A percentile compares a stretch with the other conserved stretches of the same genome.
These are phyloP conservation scores for Pheosia gnoma DNA, from an alignment of 2,888 invertebrate species.

Conservation along the genomic window DNA sequence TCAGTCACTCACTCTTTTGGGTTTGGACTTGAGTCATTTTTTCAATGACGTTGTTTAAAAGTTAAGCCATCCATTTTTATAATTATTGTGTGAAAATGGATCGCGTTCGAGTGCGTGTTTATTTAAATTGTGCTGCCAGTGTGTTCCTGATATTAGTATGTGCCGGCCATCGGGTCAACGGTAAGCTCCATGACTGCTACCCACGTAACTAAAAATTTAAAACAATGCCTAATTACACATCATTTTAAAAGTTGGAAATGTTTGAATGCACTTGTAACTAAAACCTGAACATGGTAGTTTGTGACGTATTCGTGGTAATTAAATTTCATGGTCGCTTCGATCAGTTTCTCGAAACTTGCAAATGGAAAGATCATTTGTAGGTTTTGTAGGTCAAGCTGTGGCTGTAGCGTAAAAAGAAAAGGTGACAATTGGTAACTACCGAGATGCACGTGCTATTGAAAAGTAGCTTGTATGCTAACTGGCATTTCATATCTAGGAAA, in stretches of 20 bases:
- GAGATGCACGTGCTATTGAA: no score
- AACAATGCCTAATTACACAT: conserved; percentile 33
- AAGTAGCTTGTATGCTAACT: no score
- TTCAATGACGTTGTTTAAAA: conserved; percentile 43
- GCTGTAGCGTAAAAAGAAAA: neutral
- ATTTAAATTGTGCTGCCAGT: conserved; percentile 41
- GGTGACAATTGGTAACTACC: neutral
- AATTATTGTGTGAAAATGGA: conserved; percentile 50
- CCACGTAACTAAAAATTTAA: conserved; percentile 25
- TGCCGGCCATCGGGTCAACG: conserved; percentile 37
- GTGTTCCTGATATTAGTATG: conserved; percentile 43
- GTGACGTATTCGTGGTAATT: neutral
- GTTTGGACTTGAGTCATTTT: neutral
- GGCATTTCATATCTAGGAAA: no score
- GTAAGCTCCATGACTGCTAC: conserved; percentile 44
- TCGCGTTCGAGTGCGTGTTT: conserved; percentile 47
- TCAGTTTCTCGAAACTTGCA: neutral
- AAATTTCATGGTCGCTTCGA: neutral
- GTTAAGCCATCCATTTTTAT: conserved; percentile 33
- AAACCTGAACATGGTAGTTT: neutral
- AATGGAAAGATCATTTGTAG: neutral
- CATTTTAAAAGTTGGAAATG: neutral
- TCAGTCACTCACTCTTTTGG: neutral
- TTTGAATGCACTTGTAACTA: neutral
- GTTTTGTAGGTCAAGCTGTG: conserved; percentile 2